Evolutionary conservation across 1,140 invertebrate genomes (phyloP).

Genomic region (Diachasmimorpha longicaudata): DNA sequence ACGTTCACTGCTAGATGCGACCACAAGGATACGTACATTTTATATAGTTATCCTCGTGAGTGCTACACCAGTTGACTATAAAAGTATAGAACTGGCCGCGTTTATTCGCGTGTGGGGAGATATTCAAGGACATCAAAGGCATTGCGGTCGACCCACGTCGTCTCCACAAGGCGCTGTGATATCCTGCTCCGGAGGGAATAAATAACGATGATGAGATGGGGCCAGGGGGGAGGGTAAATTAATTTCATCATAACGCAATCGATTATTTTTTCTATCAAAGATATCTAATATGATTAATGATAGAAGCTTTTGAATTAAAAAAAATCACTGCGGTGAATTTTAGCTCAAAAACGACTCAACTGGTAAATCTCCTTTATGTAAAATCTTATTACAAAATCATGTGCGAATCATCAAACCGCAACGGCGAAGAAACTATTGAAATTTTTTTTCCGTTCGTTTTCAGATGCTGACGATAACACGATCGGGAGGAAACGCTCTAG

Average conservation of each 20-base stretch:
- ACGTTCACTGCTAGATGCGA: no score
- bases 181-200: background rate
- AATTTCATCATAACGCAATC: no score
- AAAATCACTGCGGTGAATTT: no score
- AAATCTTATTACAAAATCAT: background rate
- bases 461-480: conserved; percentile 8
- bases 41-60: background rate
- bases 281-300: no score
- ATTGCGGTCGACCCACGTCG: background rate
- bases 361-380: background rate
- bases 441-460: background rate
- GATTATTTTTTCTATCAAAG: no score
- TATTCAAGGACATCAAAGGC: background rate
- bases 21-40: background rate
- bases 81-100: background rate
- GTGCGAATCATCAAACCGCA: background rate
- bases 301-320: no score
- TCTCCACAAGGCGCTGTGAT: background rate
- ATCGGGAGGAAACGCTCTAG: background rate
- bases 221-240: no score
- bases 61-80: background rate
- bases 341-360: background rate
- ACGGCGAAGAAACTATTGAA: background rate
- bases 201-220: no score
- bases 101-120: background rate